phyloP scores from a whole-genome alignment of 2,888 invertebrate genomes.

The Villa cingulata region DNA sequence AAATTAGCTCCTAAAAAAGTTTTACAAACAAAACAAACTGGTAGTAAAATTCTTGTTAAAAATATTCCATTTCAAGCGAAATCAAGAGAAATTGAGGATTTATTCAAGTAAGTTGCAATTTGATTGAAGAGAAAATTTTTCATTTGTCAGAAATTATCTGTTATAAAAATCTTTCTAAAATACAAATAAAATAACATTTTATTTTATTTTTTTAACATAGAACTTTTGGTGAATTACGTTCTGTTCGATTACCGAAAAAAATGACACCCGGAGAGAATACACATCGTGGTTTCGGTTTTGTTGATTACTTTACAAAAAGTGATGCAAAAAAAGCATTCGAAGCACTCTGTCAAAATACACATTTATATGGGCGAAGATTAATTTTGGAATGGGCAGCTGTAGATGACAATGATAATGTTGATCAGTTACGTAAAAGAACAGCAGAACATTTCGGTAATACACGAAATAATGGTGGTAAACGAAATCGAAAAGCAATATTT shows the following conservation, averaged over 20 bases:
- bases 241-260: slow-evolving; percentile 82
- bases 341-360: slow-evolving; percentile 86
- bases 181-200: not conserved
- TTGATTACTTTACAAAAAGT: slow-evolving; percentile 76
- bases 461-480: slow-evolving; percentile 27
- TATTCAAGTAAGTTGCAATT: slow-evolving; percentile 61
- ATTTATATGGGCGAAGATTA: slow-evolving; percentile 89
- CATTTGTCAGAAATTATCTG: too few species aligned
- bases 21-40: slow-evolving; percentile 50
- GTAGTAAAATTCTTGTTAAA: slow-evolving; percentile 77
- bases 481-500: slow-evolving; percentile 37
- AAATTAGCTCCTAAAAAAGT: slow-evolving; percentile 44
- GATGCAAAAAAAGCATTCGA: slow-evolving; percentile 94
- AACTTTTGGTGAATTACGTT: slow-evolving; percentile 86
- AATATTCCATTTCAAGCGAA: slow-evolving; percentile 97
- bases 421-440: slow-evolving; percentile 71
- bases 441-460: slow-evolving; percentile 48
- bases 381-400: slow-evolving; percentile 78
- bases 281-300: slow-evolving; percentile 94
- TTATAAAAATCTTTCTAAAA: not conserved
- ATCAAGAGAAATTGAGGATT: slow-evolving; percentile 61
- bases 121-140: not conserved
- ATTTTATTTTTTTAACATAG: slow-evolving; percentile 34
- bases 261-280: slow-evolving; percentile 51
- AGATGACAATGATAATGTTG: slow-evolving; percentile 65